A percentile compares a stretch with the other conserved stretches of the same genome.
phyloP scores from a whole-genome alignment of 2,888 invertebrate species.

The Biston stratarius region DNA sequence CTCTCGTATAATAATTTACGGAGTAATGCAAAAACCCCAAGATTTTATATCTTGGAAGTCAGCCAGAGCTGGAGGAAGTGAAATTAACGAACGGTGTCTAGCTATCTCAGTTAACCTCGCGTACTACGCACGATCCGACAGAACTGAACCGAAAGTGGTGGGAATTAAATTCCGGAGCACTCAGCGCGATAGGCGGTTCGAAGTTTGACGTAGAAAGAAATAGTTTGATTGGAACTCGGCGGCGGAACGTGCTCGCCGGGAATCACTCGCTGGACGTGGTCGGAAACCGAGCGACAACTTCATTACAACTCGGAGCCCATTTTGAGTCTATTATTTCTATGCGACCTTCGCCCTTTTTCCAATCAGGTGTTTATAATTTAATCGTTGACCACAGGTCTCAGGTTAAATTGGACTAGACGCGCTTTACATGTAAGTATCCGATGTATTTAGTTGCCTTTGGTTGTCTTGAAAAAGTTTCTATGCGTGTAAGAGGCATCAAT shows the following conservation, averaged over 20 bases:
- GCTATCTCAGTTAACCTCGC: slow-evolving; percentile 14
- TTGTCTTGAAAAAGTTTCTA: no score
- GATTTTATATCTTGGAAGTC: slow-evolving; percentile 41
- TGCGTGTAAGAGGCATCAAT: no score
- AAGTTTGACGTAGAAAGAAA: slow-evolving; percentile 25
- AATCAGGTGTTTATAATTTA: background rate
- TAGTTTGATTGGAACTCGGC: slow-evolving; percentile 23
- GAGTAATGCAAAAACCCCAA: slow-evolving; percentile 33
- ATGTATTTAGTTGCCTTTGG: no score
- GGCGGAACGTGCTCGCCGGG: slow-evolving; percentile 15
- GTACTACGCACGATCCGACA: slow-evolving; percentile 3
- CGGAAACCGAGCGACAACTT: slow-evolving; percentile 3
- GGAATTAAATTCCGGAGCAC: slow-evolving; percentile 20
- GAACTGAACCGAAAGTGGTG: slow-evolving; percentile 1
- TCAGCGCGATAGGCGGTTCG: slow-evolving; percentile 9
- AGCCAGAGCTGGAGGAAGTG: slow-evolving; percentile 39
- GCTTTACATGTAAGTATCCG: background rate
- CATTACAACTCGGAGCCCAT: background rate
- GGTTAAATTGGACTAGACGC: background rate
- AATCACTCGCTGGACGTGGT: slow-evolving; percentile 5
- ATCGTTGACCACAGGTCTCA: background rate
- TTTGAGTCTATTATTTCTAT: background rate
- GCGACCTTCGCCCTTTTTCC: background rate
- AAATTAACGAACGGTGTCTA: slow-evolving; percentile 41
- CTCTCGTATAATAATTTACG: slow-evolving; percentile 35